Evolutionary conservation across 2,888 invertebrate genomes (phyloP), one percentile per base, ranked within the genome.

Genomic region (Meliscaeva auricollis): DNA sequence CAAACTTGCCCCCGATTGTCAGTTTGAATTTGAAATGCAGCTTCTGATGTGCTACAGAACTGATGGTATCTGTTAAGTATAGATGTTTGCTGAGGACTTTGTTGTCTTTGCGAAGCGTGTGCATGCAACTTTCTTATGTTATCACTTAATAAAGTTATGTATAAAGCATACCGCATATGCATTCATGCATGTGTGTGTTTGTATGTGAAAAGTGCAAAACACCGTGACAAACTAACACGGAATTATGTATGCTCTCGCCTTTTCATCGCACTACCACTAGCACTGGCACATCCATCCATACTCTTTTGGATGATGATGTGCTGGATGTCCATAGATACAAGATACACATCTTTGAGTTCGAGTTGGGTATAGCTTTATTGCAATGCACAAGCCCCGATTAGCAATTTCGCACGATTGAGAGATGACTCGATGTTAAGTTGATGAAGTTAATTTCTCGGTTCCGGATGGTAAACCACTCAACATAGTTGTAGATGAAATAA

Each of bases 141-240:
- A 84, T 84, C 84, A 84, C 84, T 84, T 76, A 84, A 84, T 84
- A 84, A 84, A 80, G 75, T 7, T 60, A 48, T 70, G 80, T 80
- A 66, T 60, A 44, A 41, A 56, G 50, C 54, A 52, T 70, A 26
- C 35, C 41, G 38, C 44, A 26, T 38, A 26, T 26, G 35, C 35
- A 38, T 38, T 9, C 7, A 2, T 38, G 38, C 9, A 0, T 75
- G 26, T 64, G 22, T 30, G 26, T 74, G 44, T 72, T 30, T 54
- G 15, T 70, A 44, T 78, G 62, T 69, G 58, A 38, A 77, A 69
- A 70, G 79, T 72, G 80, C 84, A 84, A 68, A 66, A 41, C 68
- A 66, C 80, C 80, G 80, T 84, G 80, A 76, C 80, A 84, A 66
- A 54, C 66, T 41, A 46, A 68, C 84, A 84, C 75, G 84, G 32